Evolutionary conservation across 2,888 invertebrate species (phyloP).

Genomic region (Aplocera efformata): DNA sequence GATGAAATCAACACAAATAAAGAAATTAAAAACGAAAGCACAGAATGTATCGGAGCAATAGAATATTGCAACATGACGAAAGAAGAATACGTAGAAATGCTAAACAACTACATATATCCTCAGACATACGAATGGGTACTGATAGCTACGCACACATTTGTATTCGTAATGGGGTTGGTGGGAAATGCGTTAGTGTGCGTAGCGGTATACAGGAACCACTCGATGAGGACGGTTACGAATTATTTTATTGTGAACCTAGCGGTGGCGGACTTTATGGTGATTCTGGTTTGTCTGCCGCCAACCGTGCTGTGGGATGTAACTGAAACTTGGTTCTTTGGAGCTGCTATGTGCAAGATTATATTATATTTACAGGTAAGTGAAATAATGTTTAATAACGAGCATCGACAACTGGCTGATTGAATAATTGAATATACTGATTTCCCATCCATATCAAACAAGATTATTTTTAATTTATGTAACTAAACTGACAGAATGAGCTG

Average conservation of each 20-base stretch:
- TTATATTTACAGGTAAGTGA: slow-evolving; percentile 90
- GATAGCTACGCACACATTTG: slow-evolving; percentile 86
- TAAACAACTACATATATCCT: slow-evolving; percentile 85
- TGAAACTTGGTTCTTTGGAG: slow-evolving; percentile 95
- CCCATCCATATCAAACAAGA: too few relatives aligned
- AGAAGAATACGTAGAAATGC: slow-evolving; percentile 81
- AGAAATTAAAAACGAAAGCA: slow-evolving; percentile 4
- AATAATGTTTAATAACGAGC: not conserved
- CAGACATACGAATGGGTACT: slow-evolving; percentile 88
- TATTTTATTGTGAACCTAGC: slow-evolving; percentile 95
- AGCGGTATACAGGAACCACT: slow-evolving; percentile 91
- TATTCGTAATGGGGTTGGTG: slow-evolving; percentile 89
- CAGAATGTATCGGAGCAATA: slow-evolving; percentile 62
- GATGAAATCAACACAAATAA: slow-evolving; percentile 16
- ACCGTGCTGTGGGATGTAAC: slow-evolving; percentile 95
- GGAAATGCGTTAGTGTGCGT: slow-evolving; percentile 94
- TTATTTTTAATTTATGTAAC: too few relatives aligned
- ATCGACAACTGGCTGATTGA: too few relatives aligned
- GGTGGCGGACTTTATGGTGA: slow-evolving; percentile 92
- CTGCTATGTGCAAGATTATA: slow-evolving; percentile 90
- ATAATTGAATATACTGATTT: too few relatives aligned
- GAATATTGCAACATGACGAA: slow-evolving; percentile 70
- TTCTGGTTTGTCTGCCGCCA: slow-evolving; percentile 92
- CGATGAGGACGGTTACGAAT: slow-evolving; percentile 96
- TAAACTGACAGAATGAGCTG: too few relatives aligned